phyloP scores from a whole-genome alignment of 2,113 vertebrate genomes.

The Nestor notabilis region DNA sequence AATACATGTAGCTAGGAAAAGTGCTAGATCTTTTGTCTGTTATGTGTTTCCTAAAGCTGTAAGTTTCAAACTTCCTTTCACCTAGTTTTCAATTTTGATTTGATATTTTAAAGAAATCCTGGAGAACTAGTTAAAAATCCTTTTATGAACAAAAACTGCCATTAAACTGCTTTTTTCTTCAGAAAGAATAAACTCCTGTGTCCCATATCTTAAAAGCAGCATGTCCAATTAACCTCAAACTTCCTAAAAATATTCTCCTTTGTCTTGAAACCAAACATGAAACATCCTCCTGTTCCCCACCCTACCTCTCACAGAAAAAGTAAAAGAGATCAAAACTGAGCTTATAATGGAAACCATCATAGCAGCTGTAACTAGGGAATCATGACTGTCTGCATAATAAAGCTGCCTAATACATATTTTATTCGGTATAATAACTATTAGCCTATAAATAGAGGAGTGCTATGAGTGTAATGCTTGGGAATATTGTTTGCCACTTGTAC shows the following conservation, averaged over 20 bases:
- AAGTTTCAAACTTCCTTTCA: constrained; percentile 9
- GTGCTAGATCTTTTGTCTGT: background rate
- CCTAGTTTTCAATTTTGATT: background rate
- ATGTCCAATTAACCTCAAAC: constrained; percentile 62
- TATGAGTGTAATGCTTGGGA: constrained; percentile 64
- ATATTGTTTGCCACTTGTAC: constrained; percentile 72
- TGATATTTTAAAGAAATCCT: constrained; percentile 10
- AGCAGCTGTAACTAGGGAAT: background rate
- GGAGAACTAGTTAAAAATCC: background rate
- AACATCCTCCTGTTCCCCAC: constrained; percentile 56
- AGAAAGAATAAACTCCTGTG: background rate
- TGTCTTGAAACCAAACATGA: constrained; percentile 64
- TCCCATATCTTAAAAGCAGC: constrained; percentile 56
- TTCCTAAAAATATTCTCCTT: constrained; percentile 69
- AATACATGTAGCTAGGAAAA: background rate
- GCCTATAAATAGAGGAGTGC: constrained; percentile 67
- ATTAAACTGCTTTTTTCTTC: constrained; percentile 9
- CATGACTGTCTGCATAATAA: constrained; percentile 26
- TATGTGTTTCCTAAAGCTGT: background rate
- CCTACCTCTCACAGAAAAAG: constrained; percentile 10
- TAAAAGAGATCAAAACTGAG: background rate
- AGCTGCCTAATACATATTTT: constrained; percentile 50
- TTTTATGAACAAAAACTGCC: background rate
- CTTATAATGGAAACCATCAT: background rate
- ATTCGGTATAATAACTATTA: constrained; percentile 55